Conservation (phyloP, 2,888 invertebrate species). For the Leptothorax acervorum region DNA sequence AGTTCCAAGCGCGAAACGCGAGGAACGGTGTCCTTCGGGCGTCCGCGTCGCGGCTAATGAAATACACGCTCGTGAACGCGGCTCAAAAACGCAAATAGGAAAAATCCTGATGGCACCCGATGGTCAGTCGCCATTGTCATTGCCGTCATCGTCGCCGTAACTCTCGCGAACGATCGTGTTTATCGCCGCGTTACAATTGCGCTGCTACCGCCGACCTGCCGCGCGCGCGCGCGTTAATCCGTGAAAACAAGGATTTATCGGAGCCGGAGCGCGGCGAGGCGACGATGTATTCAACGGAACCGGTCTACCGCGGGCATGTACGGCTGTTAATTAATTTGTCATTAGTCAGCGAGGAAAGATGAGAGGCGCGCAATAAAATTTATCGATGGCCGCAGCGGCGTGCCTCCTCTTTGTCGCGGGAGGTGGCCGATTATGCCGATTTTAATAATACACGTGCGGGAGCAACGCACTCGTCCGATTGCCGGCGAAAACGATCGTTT, state of each 20-base stretch:
- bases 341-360: constrained; percentile 75
- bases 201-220: constrained; percentile 39
- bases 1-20: neutral
- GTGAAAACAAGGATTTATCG: constrained; percentile 69
- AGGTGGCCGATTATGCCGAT: constrained; percentile 54
- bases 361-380: constrained; percentile 69
- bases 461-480: neutral
- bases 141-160: constrained; percentile 16
- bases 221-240: constrained; percentile 43
- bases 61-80: constrained; percentile 19
- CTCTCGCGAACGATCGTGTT: constrained; percentile 26
- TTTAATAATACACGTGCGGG: neutral
- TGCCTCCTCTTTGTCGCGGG: constrained; percentile 51
- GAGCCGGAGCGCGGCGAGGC: constrained; percentile 39
- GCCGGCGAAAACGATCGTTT: neutral
- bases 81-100: constrained; percentile 37
- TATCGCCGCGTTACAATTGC: constrained; percentile 68
- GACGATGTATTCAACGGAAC: constrained; percentile 69
- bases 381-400: constrained; percentile 60
- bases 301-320: constrained; percentile 71
- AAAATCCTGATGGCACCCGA: constrained; percentile 20
- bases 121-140: neutral
- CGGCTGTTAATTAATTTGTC: constrained; percentile 79
- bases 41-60: constrained; percentile 19
- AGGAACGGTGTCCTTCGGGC: constrained; percentile 28